Conservation (phyloP, 2,888 invertebrate genomes). For the Leptinotarsa haldemani region DNA sequence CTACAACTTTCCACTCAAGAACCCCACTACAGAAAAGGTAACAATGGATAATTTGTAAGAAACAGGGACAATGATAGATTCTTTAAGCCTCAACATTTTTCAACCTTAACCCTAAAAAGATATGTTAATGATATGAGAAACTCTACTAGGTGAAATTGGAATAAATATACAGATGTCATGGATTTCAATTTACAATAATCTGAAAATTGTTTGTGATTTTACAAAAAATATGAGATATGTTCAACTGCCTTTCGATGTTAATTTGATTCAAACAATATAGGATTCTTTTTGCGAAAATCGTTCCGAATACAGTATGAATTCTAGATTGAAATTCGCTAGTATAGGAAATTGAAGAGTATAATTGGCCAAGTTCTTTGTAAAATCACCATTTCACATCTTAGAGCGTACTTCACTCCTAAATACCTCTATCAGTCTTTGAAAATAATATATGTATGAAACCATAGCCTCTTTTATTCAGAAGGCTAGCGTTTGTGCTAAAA, state of each 20-base stretch:
- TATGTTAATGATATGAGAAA: slow-evolving; percentile 15
- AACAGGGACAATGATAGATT: neutral
- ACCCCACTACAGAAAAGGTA: neutral
- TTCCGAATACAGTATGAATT: no score
- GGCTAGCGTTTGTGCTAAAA: neutral
- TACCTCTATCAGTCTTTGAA: slow-evolving; percentile 16
- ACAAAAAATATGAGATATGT: neutral
- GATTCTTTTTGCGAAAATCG: neutral
- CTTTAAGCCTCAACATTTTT: neutral
- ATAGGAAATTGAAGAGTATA: neutral
- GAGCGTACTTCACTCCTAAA: neutral
- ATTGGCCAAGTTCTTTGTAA: neutral
- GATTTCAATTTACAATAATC: neutral
- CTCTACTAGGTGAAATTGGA: neutral
- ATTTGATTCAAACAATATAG: neutral
- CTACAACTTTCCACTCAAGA: neutral
- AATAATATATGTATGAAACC: slow-evolving; percentile 4
- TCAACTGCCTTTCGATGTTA: neutral
- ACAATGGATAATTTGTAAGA: neutral
- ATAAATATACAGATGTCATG: slow-evolving; percentile 11
- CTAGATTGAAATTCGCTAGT: neutral
- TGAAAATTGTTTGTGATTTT: neutral
- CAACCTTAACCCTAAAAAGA: slow-evolving; percentile 2
- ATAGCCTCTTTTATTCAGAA: neutral
- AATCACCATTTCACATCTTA: neutral